Evolutionary conservation across 2,888 invertebrate species (phyloP), one percentile per base, ranked within the genome.

Genomic region (Xestoiulus laeticollis): DNA sequence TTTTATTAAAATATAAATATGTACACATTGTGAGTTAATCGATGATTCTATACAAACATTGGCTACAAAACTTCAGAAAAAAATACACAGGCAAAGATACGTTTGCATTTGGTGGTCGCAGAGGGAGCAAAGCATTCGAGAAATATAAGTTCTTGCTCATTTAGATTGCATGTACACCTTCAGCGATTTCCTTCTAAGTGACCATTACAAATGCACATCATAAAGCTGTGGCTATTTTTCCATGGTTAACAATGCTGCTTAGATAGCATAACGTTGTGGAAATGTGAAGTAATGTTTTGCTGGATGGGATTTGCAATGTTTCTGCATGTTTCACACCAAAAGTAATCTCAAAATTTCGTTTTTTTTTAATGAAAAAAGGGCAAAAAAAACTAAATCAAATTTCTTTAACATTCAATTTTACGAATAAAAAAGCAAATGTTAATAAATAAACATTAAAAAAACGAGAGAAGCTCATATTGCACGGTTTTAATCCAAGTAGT

Each of bases 1-100:
- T 59, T 59, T 59, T 59, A 59, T 59, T 59, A 59, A 59, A 59
- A 59, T 59, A 59, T 59, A 59, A 59, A 59, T 59, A 59, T 59
- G n/a, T 59, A 59, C 59, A 59, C 8, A n/a, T 59, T 19, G 22
- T 22, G 8, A 59, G 59, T 59, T 22, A 59, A 59, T 59, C 8
- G 59, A n/a, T 22, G 22, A 59, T 59, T 59, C 22, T 59, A 59
- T 59, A 59, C 59, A 59, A 59, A 59, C n/a, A 59, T 59, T 22
- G 10, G 59, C 59, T 59, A 22, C 10, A 48, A 48, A 48, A 48
- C 48, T 14, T 48, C 16, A 19, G 48, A 48, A 48, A 48, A 48
- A 48, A 48, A 1, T 12, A 48, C 48, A 48, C 14, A 48, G 16
- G 44, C 44, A 44, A n/a, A 6, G 22, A 59, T 6, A 22, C n/a